Evolutionary conservation across 2,888 invertebrate species (phyloP).

Genomic region (Drosophila lutescens): DNA sequence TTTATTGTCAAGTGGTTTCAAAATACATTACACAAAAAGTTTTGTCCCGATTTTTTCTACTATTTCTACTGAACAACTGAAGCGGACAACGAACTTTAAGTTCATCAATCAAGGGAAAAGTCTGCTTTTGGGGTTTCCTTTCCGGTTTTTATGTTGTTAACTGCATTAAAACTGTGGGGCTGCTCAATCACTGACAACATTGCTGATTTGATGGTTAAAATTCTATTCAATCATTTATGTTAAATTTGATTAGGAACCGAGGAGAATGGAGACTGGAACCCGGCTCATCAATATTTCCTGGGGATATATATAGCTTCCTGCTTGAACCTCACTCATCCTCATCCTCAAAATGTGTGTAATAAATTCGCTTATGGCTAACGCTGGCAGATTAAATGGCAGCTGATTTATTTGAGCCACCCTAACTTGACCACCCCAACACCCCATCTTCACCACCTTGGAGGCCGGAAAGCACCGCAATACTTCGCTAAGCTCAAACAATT

Average conservation of each 20-base stretch:
- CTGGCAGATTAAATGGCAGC: constrained; percentile 74
- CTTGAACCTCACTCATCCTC: constrained; percentile 19
- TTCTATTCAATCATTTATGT: constrained; percentile 78
- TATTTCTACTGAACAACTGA: constrained; percentile 8
- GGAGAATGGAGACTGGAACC: constrained; percentile 13
- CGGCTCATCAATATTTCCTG: constrained; percentile 68
- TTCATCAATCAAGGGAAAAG: constrained; percentile 57
- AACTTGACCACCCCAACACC: background rate
- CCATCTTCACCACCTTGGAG: constrained; percentile 9
- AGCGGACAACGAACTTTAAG: constrained; percentile 46
- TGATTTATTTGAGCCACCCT: constrained; percentile 65
- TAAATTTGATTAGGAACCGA: constrained; percentile 73
- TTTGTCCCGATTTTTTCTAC: constrained; percentile 30
- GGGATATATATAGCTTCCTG: constrained; percentile 20
- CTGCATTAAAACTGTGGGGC: constrained; percentile 48
- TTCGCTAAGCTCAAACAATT: constrained; percentile 74
- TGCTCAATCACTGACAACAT: constrained; percentile 74
- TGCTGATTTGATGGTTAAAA: constrained; percentile 67
- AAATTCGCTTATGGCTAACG: constrained; percentile 74
- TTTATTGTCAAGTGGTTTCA: constrained; percentile 75
- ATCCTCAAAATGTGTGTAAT: constrained; percentile 54
- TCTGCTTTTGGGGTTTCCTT: constrained; percentile 19
- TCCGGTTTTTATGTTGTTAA: constrained; percentile 10
- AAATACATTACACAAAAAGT: constrained; percentile 55
- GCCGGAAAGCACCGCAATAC: constrained; percentile 25